Conservation (phyloP, 2,113 vertebrate species). For the Lagenorhynchus albirostris region DNA sequence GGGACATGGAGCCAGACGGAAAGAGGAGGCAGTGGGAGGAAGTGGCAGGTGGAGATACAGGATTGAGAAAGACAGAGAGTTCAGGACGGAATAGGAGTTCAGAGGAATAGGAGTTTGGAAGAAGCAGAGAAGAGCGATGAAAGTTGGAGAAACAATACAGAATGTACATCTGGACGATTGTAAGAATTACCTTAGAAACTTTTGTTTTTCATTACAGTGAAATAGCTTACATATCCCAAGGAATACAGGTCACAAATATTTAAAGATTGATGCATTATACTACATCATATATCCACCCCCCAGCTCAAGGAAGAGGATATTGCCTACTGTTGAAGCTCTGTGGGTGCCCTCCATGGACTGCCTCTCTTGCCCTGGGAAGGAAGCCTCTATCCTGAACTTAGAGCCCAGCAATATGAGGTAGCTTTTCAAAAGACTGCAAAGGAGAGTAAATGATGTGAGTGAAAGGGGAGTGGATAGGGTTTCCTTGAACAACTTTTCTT, state of each 20-base stretch:
- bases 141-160: not conserved
- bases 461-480: not conserved
- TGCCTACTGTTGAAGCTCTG: not conserved
- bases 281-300: not conserved
- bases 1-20: conserved; percentile 65
- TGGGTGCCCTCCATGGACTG: fast-evolving
- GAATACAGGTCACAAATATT: not conserved
- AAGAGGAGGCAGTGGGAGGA: conserved; percentile 61
- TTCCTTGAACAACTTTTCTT: not conserved
- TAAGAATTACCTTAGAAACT: not conserved
- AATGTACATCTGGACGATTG: not conserved
- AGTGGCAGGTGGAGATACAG: conserved; percentile 38
- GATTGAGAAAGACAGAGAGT: not conserved
- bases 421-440: not conserved
- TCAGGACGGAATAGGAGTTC: not conserved
- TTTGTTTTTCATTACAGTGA: not conserved
- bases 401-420: not conserved
- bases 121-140: not conserved
- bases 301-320: not conserved
- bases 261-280: not conserved
- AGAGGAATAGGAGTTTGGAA: not conserved
- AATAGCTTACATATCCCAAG: not conserved
- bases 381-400: not conserved
- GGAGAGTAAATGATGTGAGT: not conserved
- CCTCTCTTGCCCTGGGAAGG: not conserved